These are phyloP conservation scores for Illadopsis cleaveri DNA, from an alignment of 2,113 vertebrate genomes.

Conservation along the genomic window DNA sequence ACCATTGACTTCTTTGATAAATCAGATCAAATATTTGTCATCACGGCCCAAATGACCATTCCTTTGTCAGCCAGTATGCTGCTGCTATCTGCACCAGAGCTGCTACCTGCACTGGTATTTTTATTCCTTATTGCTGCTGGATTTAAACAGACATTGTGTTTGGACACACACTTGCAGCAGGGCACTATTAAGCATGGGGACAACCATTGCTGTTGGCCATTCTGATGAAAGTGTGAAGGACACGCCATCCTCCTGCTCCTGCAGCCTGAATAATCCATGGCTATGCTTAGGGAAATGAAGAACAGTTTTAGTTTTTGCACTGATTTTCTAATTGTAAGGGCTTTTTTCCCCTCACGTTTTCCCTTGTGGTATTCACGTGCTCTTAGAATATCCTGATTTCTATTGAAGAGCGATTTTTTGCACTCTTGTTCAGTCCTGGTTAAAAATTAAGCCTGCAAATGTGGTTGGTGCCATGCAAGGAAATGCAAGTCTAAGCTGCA, in stretches of 20 bases:
- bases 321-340: neutral
- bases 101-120: neutral
- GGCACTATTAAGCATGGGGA: neutral
- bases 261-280: neutral
- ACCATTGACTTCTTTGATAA: neutral
- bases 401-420: neutral
- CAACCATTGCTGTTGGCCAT: neutral
- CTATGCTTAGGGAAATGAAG: neutral
- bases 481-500: slow-evolving; percentile 44
- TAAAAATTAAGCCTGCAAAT: neutral
- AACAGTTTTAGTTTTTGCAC: neutral
- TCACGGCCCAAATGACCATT: rapidly evolving
- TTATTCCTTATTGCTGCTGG: neutral
- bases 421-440: neutral
- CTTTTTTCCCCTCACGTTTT: rapidly evolving
- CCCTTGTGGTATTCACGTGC: neutral
- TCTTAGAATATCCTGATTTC: neutral
- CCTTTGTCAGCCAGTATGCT: neutral
- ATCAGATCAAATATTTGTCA: neutral
- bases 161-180: neutral
- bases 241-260: neutral
- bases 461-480: neutral
- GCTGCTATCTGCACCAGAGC: neutral
- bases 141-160: neutral
- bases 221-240: neutral